Percentiles rank a stretch among this genome's conserved stretches.
Evolutionary conservation across 2,797 vertebrate genomes (phyloP).

Genomic region (Myoxocephalus aenaeus): DNA sequence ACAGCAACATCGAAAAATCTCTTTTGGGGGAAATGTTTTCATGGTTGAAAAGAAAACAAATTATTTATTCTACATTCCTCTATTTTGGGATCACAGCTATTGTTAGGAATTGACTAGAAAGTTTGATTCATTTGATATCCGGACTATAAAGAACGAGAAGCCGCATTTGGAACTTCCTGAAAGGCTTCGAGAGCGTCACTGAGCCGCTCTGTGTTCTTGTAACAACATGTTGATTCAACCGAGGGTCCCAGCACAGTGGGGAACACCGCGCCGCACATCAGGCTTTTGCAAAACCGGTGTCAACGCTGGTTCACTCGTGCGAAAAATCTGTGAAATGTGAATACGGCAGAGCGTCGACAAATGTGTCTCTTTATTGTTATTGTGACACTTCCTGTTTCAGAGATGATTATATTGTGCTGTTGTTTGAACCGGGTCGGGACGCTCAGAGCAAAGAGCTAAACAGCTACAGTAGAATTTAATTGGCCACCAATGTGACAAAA

Average conservation of each 20-base stretch:
- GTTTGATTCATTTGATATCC: slow-evolving; percentile 21
- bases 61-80: background rate
- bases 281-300: background rate
- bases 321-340: background rate
- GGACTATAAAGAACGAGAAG: slow-evolving; percentile 18
- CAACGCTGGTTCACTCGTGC: background rate
- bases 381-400: slow-evolving; percentile 8
- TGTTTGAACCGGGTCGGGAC: slow-evolving; percentile 13
- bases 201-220: slow-evolving; percentile 12
- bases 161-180: slow-evolving; percentile 19
- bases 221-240: slow-evolving; percentile 9
- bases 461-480: slow-evolving; percentile 67
- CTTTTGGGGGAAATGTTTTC: background rate
- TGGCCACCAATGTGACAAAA: slow-evolving; percentile 64
- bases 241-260: slow-evolving; percentile 13
- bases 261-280: background rate
- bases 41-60: background rate
- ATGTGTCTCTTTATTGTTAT: background rate
- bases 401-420: slow-evolving; percentile 4
- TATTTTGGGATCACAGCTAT: background rate
- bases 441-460: slow-evolving; percentile 40
- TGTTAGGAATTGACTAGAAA: slow-evolving; percentile 9
- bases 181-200: slow-evolving; percentile 22
- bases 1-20: background rate
- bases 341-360: background rate